These are phyloP conservation scores for Samia ricini DNA, from an alignment of 1,140 invertebrate genomes.

Conservation along the genomic window DNA sequence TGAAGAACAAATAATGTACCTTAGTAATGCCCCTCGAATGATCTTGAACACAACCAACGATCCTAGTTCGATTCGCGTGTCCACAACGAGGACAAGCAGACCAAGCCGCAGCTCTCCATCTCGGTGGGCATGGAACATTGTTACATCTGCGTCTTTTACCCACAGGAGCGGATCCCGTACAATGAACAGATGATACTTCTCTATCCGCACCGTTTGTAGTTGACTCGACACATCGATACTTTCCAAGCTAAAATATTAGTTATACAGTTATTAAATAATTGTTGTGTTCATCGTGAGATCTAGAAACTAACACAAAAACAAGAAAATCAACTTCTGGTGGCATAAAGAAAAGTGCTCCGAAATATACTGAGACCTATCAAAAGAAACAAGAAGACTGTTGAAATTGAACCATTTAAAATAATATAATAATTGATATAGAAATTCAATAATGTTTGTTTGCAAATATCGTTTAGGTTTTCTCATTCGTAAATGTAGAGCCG, in stretches of 20 bases:
- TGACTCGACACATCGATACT: constrained; percentile 57
- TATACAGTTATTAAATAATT: not conserved
- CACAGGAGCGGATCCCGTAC: constrained; percentile 43
- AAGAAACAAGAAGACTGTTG: no score
- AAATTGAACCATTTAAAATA: no score
- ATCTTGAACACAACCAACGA: constrained; percentile 68
- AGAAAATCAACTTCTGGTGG: no score
- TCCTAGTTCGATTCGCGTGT: constrained; percentile 49
- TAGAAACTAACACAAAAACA: no score
- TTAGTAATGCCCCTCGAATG: constrained; percentile 66
- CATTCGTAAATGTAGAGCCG: no score
- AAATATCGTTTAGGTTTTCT: no score
- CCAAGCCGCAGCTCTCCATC: constrained; percentile 67
- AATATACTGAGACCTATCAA: no score
- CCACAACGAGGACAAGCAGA: constrained; percentile 67
- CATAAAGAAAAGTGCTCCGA: no score
- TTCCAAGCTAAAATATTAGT: constrained; percentile 45
- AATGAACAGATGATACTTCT: constrained; percentile 58
- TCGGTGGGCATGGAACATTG: constrained; percentile 54
- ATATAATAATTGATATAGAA: no score
- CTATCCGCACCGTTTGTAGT: constrained; percentile 29
- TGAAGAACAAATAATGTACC: no score
- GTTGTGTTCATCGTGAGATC: no score
- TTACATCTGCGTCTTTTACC: constrained; percentile 50
- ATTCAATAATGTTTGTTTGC: no score